Percentiles rank a stretch among this genome's conserved stretches.
Evolutionary conservation across 2,888 invertebrate genomes (phyloP).

Genomic region (Coelopa pilipes): DNA sequence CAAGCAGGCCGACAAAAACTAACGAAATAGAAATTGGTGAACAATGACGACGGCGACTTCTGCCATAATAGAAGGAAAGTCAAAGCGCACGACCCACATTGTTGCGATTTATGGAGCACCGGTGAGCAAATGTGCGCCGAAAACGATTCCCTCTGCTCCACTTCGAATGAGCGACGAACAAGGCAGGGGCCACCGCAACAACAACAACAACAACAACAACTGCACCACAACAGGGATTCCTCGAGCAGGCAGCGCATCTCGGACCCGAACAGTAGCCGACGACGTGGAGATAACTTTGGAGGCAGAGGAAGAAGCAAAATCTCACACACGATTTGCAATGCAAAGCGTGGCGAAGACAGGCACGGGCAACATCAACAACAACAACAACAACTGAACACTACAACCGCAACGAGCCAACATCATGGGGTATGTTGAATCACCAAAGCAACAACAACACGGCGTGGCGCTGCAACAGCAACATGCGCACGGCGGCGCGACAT

Average conservation of each 20-base stretch:
- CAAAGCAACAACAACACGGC: constrained; percentile 23
- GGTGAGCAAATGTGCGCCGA: too few species aligned
- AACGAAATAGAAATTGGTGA: too few species aligned
- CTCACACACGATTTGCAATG: constrained; percentile 22
- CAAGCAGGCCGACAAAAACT: too few species aligned
- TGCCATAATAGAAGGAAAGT: too few species aligned
- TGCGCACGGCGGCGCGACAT: constrained; percentile 6
- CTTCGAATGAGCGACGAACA: too few species aligned
- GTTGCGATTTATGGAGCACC: too few species aligned
- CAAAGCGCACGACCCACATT: too few species aligned
- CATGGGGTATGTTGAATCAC: too few species aligned
- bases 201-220: background rate
- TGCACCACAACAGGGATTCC: background rate
- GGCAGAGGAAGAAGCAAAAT: background rate
- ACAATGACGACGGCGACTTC: too few species aligned
- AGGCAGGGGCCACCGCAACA: background rate
- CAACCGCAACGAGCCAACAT: constrained; percentile 23
- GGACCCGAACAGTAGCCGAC: background rate
- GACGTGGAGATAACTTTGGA: background rate
- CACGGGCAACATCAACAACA: background rate
- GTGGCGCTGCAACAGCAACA: constrained; percentile 11
- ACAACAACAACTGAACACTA: constrained; percentile 7
- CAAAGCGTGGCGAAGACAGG: constrained; percentile 2
- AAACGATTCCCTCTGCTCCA: too few species aligned
- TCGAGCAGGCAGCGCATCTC: background rate